Evolutionary conservation across 2,113 vertebrate genomes (phyloP).

Genomic region (Halichoeres trimaculatus): DNA sequence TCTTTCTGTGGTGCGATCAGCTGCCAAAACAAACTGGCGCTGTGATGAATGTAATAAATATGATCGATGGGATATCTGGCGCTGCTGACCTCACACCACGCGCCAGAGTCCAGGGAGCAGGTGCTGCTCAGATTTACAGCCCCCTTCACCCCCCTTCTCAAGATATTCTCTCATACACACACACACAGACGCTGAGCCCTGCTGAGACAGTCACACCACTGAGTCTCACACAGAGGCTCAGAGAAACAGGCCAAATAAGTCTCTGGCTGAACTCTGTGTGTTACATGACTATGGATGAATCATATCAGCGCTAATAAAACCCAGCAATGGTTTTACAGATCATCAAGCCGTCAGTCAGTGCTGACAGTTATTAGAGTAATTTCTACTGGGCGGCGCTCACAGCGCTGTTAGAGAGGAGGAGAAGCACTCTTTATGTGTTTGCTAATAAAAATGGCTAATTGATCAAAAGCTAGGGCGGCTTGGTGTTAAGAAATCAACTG

Average conservation of each 20-base stretch:
- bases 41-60: conserved; percentile 82
- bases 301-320: conserved; percentile 58
- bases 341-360: conserved; percentile 54
- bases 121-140: conserved; percentile 80
- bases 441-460: conserved; percentile 55
- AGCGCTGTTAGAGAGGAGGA: conserved; percentile 14
- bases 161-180: conserved; percentile 40
- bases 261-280: conserved; percentile 27
- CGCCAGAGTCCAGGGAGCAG: conserved; percentile 75
- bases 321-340: conserved; percentile 51
- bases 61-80: conserved; percentile 78
- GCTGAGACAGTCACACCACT: conserved; percentile 42
- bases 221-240: conserved; percentile 7
- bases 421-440: conserved; percentile 20
- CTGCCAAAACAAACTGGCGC: conserved; percentile 82
- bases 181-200: conserved; percentile 48
- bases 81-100: conserved; percentile 80
- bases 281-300: conserved; percentile 58
- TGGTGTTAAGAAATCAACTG: conserved; percentile 8
- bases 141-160: background rate
- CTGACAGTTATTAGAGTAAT: conserved; percentile 61
- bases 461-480: conserved; percentile 14
- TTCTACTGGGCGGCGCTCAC: conserved; percentile 23
- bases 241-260: conserved; percentile 40
- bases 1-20: conserved; percentile 65